Base-by-base conservation (phyloP, 2,888 invertebrate species). In the Corythucha ciliata region DNA sequence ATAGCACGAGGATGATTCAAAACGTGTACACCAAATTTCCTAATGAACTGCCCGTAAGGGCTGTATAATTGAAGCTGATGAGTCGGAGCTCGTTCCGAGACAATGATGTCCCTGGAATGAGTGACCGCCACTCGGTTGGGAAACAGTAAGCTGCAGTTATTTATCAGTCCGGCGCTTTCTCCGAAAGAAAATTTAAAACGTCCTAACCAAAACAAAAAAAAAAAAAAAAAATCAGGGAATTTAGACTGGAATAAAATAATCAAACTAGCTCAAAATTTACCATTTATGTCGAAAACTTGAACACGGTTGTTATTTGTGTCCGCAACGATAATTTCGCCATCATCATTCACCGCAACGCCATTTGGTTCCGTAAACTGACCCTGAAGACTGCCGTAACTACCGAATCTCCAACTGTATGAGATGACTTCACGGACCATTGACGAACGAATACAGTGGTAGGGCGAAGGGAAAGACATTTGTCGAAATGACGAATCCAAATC, bases 11-110 rank as follows among this genome's bases (percentile, higher is more conserved):
- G 98, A 72, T 98, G 97, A 67, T 98, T 97, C 55, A 99, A 75
- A 58, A 98, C 94, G 67, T 94, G 96, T 41, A 97, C 97, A 26
- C 98, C 98, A 69, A 98, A 98, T 72, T 98, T 98, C 48, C 98
- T 83, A 34, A 98, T 91, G 70, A 99, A 99, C 70, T 97, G 96
- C 0, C 98, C 98, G 68, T 97, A 97, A 70, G 96, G 96, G 70
- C 97, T 98, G 76, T 97, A 99, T 62, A 99, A 94, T 72, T 96
- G 96, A 61, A 98, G 96, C 72, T 98, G 97, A 72, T 98, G 98
- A 4, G 97, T 98, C 6, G 98, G 98, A 37, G 90, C 90, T 52
- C 98, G 78, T 69, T 98, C 98, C 1, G 98, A 98, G 3, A 98
- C 97, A 60, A 98, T 93, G 39, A 98, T 97, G 65, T 98, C 97